These are phyloP conservation scores for Triops cancriformis DNA, from an alignment of 1,140 invertebrate species.

Conservation along the genomic window DNA sequence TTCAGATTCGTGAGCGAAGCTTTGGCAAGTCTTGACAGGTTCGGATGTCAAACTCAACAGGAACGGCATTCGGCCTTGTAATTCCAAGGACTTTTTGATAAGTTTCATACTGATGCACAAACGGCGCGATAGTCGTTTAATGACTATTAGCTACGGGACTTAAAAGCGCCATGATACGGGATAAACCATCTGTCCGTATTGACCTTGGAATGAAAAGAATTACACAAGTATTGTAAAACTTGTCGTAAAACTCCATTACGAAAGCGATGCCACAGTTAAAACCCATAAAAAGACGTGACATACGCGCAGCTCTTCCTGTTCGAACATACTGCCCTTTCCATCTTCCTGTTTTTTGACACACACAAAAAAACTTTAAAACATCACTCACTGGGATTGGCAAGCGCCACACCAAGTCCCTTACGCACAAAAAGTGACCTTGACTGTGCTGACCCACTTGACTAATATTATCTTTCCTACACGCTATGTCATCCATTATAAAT, in stretches of 20 bases:
- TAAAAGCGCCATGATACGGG: background rate
- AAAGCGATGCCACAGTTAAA: background rate
- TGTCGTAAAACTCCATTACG: background rate
- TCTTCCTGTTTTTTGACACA: background rate
- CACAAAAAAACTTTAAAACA: background rate
- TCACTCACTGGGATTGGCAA: background rate
- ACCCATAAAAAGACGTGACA: background rate
- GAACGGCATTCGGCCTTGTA: background rate
- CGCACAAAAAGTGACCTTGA: background rate
- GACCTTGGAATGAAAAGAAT: background rate
- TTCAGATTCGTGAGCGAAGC: background rate
- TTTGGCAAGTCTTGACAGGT: background rate
- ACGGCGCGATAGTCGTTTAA: background rate
- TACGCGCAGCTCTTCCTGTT: background rate
- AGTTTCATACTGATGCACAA: background rate
- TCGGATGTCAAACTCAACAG: background rate
- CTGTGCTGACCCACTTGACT: background rate
- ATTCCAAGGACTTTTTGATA: background rate
- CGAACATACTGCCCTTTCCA: background rate
- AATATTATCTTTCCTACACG: background rate
- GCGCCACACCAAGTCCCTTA: background rate
- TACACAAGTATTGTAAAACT: background rate
- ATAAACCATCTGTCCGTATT: background rate
- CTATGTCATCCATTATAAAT: background rate
- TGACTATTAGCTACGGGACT: background rate